phyloP scores from a whole-genome alignment of 2,797 vertebrate genomes.

The Danio albolineatus region DNA sequence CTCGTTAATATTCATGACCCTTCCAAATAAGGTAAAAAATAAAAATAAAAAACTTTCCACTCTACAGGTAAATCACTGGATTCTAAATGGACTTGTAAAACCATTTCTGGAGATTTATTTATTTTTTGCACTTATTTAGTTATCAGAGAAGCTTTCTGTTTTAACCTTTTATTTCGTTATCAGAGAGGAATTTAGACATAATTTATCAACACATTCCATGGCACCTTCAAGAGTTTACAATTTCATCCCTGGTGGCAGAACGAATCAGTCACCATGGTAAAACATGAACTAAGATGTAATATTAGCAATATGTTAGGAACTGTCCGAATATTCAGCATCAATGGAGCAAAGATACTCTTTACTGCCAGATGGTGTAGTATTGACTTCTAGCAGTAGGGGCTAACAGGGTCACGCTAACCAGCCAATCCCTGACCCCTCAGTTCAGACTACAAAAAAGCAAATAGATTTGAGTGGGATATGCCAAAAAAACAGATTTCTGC shows the following conservation, averaged over 20 bases:
- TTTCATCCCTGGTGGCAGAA: background rate
- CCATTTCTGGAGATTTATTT: no score
- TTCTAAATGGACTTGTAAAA: no score
- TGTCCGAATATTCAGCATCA: background rate
- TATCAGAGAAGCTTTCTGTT: no score
- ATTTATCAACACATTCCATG: no score
- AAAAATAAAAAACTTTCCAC: no score
- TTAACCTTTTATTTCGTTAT: no score
- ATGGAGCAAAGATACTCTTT: background rate
- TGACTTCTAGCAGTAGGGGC: background rate
- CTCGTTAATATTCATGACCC: no score
- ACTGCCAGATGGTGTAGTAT: conserved; percentile 17
- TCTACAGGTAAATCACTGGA: no score
- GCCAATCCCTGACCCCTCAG: background rate
- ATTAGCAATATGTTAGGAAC: background rate
- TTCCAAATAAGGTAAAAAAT: no score
- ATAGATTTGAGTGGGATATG: conserved; percentile 23
- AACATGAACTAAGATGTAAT: background rate
- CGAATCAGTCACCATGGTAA: background rate
- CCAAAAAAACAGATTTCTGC: background rate
- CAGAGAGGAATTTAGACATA: no score
- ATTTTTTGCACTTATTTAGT: no score
- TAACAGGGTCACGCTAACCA: conserved; percentile 9
- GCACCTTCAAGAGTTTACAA: no score
- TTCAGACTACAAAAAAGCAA: conserved; percentile 7